Evolutionary conservation across 2,113 vertebrate species (phyloP), one percentile per base, ranked within the genome.

Genomic region (Capreolus pygargus): DNA sequence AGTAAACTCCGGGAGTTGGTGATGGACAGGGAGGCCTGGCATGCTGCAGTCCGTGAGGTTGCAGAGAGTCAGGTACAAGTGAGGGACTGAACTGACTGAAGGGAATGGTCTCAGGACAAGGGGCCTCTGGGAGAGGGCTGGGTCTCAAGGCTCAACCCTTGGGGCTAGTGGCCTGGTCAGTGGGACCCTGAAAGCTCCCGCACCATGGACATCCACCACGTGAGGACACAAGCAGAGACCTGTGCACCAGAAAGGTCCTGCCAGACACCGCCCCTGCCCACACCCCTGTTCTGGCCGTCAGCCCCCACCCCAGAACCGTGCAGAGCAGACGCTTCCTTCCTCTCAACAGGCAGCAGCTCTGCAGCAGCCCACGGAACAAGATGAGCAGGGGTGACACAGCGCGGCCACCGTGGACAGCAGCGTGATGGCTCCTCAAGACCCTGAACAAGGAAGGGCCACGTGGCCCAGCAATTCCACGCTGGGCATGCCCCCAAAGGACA

Each of bases 31-130:
- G 67, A 74, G 67, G 67, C n/a, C 67, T 74, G 67, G 67, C 0
- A 0, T 0, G 10, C n/a, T 39, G n/a, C n/a, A 12, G 67, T 74
- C 67, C 10, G 0, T 39, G 67, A 19, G 10, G n/a, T 74, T 0
- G 2, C n/a, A 74, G n/a, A 70, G 19, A 74, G n/a, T 23, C 0
- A 5, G n/a, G 23, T n/a, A 23, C 1, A 4, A 70, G n/a, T 36
- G 67, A 70, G 19, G 2, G 67, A 36, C 67, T 39, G 67, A 39
- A 74, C n/a, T 23, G 67, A 39, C n/a, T 70, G 67, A 74, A 43
- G 23, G 8, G 58, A 25, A 21, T n/a, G 23, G 36, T 43, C 36
- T 43, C 36, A 70, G 39, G 43, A 81, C 6, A 1, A 25, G 25
- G 39, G 64, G 15, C 9, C 50, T 88, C 17, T 19, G 83, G 58